Evolutionary conservation across 2,797 vertebrate genomes (phyloP), one percentile per base, ranked within the genome.

Genomic region (Pantherophis vulpinus): DNA sequence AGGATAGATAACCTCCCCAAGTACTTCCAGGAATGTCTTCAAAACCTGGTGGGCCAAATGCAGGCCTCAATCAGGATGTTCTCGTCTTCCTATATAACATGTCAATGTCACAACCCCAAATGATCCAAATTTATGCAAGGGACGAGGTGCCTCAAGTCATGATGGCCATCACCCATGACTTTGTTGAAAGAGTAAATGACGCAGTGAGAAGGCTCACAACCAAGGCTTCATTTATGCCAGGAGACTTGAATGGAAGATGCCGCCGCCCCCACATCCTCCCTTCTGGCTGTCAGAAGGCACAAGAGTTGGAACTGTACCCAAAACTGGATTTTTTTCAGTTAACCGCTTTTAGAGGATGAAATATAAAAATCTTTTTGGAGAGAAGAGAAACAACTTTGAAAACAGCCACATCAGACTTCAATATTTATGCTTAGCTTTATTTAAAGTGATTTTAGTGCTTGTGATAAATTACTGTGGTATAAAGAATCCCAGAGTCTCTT

Each of bases 401-500:
- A 47, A 5, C 12, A 37, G 10, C 16, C 86, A 55, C 7, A 89
- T 27, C 87, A 23, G n/a, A 10, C 42, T 29, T 20, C 14, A 32
- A 88, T 87, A 66, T 12, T 86, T 86, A 86, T 61, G 91, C 87
- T 89, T 37, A 16, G 87, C 87, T 93, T 93, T 93, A 93, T 91
- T 93, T 93, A 93, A 93, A 93, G 93, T 93, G 93, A 89, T 86
- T 91, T 93, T 86, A 93, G 93, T 93, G 93, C 93, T 91, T 60
- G 4, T 79, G 90, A 91, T 91, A 93, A 93, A 88, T 88, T 74
- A 91, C 56, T 86, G 60, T 92, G 88, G 70, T 55, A 20, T 59
- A 47, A 23, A 14, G 89, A 47, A 16, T 54, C 54, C 89, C 7
- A 27, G 63, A 14, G 5, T 90, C 79, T 54, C 47, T 12, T 61